Conservation (phyloP, 2,113 vertebrate genomes). For the Salvator merianae region DNA sequence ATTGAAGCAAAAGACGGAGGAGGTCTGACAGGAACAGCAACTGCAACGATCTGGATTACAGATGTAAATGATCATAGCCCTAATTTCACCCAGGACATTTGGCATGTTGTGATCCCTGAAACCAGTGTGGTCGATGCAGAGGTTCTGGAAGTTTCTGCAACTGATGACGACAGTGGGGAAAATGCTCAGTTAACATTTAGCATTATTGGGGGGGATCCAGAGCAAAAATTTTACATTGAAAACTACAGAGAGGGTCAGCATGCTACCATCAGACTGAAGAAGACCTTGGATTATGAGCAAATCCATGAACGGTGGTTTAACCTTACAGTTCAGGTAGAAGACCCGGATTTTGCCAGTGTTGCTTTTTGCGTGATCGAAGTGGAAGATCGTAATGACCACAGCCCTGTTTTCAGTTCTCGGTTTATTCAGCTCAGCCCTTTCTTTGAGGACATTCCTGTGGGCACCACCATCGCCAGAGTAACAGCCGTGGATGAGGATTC, state of each 20-base stretch:
- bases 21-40: conserved; percentile 84
- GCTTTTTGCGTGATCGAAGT: conserved; percentile 85
- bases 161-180: conserved; percentile 80
- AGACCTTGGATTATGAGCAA: conserved; percentile 85
- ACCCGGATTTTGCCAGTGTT: conserved; percentile 82
- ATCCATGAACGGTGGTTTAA: conserved; percentile 85
- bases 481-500: conserved; percentile 86
- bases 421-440: conserved; percentile 77
- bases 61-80: conserved; percentile 87
- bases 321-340: conserved; percentile 86
- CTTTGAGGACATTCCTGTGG: conserved; percentile 79
- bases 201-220: conserved; percentile 83
- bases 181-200: conserved; percentile 86
- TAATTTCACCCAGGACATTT: conserved; percentile 76
- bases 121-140: conserved; percentile 77
- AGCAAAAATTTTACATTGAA: conserved; percentile 87
- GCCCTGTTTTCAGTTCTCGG: conserved; percentile 83
- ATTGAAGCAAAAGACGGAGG: conserved; percentile 89
- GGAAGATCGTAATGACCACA: conserved; percentile 88
- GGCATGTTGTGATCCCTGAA: conserved; percentile 78
- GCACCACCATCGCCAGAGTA: conserved; percentile 79
- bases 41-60: conserved; percentile 80
- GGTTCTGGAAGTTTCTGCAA: conserved; percentile 80
- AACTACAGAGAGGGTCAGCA: conserved; percentile 79
- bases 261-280: conserved; percentile 82